Base-by-base conservation (phyloP, 2,888 invertebrate genomes). In the Cephus sareptanus region DNA sequence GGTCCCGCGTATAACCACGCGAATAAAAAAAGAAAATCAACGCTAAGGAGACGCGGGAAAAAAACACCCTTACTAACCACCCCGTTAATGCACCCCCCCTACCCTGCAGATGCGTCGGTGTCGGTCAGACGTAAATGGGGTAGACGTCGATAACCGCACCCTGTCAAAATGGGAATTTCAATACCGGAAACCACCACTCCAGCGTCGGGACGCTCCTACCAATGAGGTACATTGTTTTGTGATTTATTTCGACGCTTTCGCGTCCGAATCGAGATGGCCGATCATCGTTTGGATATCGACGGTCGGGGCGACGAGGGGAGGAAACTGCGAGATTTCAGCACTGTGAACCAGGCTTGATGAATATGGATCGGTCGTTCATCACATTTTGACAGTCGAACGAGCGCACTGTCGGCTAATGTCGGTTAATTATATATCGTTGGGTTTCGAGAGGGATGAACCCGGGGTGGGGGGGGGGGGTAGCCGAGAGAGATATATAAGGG, bases 361-460 rank as follows among this genome's bases (percentile, higher is more conserved):
- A 83, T 83, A 83, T 83, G 83, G 77, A 83, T 79, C 75, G 75
- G 79, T 77, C 81, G 80, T 83, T 79, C 81, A 78, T 83, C 81
- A 83, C 79, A 81, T 78, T 82, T 78, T 80, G 83, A 81, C 83
- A 71, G 75, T 69, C 79, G 74, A 75, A 69, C 76, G 75, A 31
- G 70, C 74, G 34, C 77, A 40, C 73, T 71, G 56, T 34, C 30
- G 74, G 23, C 35, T 74, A 83, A 81, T 79, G 76, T 75, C 77
- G 79, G 79, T 75, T 81, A 81, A 83, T 82, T 81, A 81, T 75
- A 77, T 82, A 77, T 76, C 76, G 71, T 35, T 69, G 69, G 69
- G 23, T 56, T 56, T 56, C 56, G 56, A 56, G 56, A 23, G 56
- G 56, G 15, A 56, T 56, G 56, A 56, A 23, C 23, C 23, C 2